These are phyloP conservation scores for Nesogale talazaci DNA, from an alignment of 2,113 vertebrate species.

Conservation along the genomic window DNA sequence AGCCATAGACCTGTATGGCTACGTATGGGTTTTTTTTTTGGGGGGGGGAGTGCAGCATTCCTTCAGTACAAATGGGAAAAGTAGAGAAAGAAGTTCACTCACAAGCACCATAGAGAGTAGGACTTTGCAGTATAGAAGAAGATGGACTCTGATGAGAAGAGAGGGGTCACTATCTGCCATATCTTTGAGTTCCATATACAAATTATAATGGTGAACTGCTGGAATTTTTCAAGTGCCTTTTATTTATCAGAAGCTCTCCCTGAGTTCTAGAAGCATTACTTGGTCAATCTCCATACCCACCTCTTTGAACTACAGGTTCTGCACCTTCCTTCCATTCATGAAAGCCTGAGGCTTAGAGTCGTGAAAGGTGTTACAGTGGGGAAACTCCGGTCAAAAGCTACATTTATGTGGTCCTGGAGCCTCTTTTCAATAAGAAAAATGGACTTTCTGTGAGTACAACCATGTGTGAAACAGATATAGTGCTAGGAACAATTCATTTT, in stretches of 20 bases:
- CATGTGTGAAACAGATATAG: not conserved
- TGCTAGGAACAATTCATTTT: not conserved
- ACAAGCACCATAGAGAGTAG: not conserved
- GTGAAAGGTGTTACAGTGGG: not conserved
- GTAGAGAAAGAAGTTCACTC: not conserved
- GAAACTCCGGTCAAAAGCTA: not conserved
- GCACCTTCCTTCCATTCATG: not conserved
- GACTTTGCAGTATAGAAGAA: not conserved
- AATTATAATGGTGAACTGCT: too few relatives aligned
- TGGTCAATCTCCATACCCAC: not conserved
- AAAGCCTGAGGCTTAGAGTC: not conserved
- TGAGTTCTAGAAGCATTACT: not conserved
- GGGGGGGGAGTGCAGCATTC: not conserved
- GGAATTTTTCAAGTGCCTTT: fast-evolving
- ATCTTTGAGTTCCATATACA: not conserved
- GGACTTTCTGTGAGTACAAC: fast-evolving
- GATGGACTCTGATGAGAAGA: not conserved
- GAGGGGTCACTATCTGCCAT: not conserved
- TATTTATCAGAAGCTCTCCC: not conserved
- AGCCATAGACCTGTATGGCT: not conserved
- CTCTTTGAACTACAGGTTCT: not conserved
- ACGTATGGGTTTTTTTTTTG: not conserved
- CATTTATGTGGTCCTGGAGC: not conserved
- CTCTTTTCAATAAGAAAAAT: not conserved
- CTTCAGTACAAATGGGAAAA: not conserved